Evolutionary conservation across 2,113 vertebrate genomes (phyloP).

Genomic region (Antidorcas marsupialis): DNA sequence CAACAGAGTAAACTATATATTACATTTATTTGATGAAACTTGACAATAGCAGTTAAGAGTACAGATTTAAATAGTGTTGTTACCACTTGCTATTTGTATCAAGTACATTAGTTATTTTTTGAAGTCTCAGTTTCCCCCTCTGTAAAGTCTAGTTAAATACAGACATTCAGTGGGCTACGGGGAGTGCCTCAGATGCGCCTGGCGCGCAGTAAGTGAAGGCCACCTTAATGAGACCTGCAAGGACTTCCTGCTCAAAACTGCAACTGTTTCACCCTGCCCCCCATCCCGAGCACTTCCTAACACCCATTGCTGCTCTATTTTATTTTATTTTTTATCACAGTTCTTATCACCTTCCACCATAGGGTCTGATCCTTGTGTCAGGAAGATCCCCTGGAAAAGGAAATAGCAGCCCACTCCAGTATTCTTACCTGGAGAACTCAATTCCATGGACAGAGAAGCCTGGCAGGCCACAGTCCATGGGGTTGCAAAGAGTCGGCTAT

Average conservation of each 20-base stretch:
- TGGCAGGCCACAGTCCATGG: background rate
- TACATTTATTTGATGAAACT: background rate
- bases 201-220: rapidly evolving
- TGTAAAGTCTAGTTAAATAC: background rate
- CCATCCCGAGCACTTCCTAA: background rate
- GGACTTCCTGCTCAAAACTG: background rate
- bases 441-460: background rate
- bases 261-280: background rate
- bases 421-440: background rate
- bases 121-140: background rate
- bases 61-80: too few species aligned
- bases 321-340: background rate
- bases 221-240: background rate
- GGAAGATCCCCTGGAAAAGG: background rate
- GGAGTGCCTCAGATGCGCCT: background rate
- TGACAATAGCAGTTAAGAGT: background rate
- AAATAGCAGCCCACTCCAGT: background rate
- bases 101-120: background rate
- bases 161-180: rapidly evolving
- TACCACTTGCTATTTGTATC: too few species aligned
- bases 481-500: background rate
- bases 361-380: background rate
- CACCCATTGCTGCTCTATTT: rapidly evolving
- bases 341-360: background rate
- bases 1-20: background rate